Base-by-base conservation (phyloP, 2,113 vertebrate genomes). In the Apodemus speciosus region DNA sequence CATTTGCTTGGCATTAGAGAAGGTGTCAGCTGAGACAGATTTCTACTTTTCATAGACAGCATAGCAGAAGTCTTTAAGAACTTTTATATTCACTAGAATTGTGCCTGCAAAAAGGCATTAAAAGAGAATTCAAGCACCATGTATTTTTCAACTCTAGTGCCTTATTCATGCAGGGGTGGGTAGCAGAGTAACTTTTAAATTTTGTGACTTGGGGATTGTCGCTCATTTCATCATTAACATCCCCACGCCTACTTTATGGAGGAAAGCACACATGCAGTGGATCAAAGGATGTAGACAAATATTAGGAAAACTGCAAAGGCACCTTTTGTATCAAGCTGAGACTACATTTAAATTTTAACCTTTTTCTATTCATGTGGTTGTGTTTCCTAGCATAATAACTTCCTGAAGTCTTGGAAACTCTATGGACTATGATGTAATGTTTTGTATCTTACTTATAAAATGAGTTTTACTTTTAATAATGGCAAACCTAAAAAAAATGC, bases 111-210 rank as follows among this genome's bases (percentile, higher is more conserved):
- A 86, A 92, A 30, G 8, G 25, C 88, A 6, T 88, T 88, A 58
- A 77, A 80, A 87, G 94, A 32, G 1, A 64, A 90, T 80, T 73
- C 15, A 40, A 38, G 38, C 6, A 90, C 20, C 68, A 60, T 16
- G 13, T 77, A 73, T 85, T 88, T 85, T 85, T 88, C 16, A 64
- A 85, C 83, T 18, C 6, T 58, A 53, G 27, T 87, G 72, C 23
- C 93, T 77, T 76, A 58, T 3, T 66, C 27, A 75, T 88, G 56
- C 0, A 43, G 25, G 85, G 68, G 5, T 85, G 9, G 32, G 71
- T 72, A 92, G 62, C 25, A 46, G 38, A 91, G 23, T 40, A 58
- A 46, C 73, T 77, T 87, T 95, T 90, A 25, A 72, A 68, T 92
- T 77, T 73, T 60, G 27, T 93, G 40, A 35, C 3, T 89, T 84